phyloP scores from a whole-genome alignment of 2,888 invertebrate genomes.

The Leptopilina syphax region DNA sequence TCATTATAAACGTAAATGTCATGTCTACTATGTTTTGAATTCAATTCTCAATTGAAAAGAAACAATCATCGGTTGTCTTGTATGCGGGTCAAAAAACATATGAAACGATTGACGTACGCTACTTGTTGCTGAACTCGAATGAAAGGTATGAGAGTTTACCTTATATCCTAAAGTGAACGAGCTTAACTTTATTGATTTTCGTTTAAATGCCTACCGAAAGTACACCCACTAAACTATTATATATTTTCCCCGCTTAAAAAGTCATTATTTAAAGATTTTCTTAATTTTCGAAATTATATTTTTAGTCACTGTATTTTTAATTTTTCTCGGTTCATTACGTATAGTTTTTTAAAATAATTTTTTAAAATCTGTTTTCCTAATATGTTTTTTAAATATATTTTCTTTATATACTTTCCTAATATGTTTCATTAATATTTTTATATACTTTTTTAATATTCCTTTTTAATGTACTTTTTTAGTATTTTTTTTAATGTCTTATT shows the following conservation, averaged over 20 bases:
- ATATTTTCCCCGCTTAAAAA: too few relatives aligned
- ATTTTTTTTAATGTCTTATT: too few relatives aligned
- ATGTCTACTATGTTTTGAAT: slow-evolving; percentile 18
- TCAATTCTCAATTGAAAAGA: slow-evolving; percentile 32
- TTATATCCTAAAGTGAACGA: slow-evolving; percentile 33
- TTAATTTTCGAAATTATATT: neutral
- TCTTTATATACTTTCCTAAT: too few relatives aligned
- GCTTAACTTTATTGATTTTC: slow-evolving; percentile 37
- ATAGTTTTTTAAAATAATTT: too few relatives aligned
- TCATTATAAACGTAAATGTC: slow-evolving; percentile 18
- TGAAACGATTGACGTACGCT: slow-evolving; percentile 31
- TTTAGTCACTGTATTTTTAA: too few relatives aligned
- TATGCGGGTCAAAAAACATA: slow-evolving; percentile 27
- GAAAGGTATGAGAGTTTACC: slow-evolving; percentile 35
- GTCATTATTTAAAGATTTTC: too few relatives aligned
- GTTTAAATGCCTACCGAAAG: slow-evolving; percentile 12
- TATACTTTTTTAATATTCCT: too few relatives aligned
- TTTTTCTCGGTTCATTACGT: too few relatives aligned
- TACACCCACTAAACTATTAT: neutral
- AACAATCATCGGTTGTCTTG: slow-evolving; percentile 11
- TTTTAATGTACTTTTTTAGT: too few relatives aligned
- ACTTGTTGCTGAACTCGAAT: slow-evolving; percentile 38
- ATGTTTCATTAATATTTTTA: too few relatives aligned
- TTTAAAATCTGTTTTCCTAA: too few relatives aligned
- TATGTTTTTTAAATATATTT: too few relatives aligned